A percentile compares a stretch with the other conserved stretches of the same genome.
Evolutionary conservation across 2,888 invertebrate species (phyloP).

Genomic region (Luperina testacea): DNA sequence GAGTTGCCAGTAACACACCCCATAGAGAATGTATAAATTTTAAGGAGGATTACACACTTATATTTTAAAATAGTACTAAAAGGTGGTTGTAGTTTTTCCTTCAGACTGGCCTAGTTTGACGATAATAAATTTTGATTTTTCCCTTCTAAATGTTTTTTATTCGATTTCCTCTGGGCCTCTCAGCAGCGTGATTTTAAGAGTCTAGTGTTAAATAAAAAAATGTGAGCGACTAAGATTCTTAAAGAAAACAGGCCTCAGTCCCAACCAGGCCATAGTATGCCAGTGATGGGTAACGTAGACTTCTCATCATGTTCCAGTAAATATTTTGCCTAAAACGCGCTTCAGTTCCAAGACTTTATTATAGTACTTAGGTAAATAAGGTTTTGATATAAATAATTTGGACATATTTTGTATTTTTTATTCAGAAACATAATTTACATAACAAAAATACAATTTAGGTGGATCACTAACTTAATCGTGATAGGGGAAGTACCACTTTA

Average conservation of each 20-base stretch:
- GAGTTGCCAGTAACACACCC: slow-evolving; percentile 68
- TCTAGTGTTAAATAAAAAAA: not conserved
- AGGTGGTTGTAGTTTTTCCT: not conserved
- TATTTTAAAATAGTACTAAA: not conserved
- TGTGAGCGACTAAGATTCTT: not conserved
- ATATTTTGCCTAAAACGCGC: not conserved
- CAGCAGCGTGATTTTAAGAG: not conserved
- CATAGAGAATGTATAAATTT: slow-evolving; percentile 31
- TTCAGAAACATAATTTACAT: slow-evolving; percentile 50
- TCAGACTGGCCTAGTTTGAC: not conserved
- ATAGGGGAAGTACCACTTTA: slow-evolving; percentile 25
- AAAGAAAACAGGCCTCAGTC: not conserved
- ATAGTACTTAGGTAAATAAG: not conserved
- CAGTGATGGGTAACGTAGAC: not conserved
- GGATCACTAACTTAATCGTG: slow-evolving; percentile 42
- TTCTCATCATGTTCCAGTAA: not conserved
- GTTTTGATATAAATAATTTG: not conserved
- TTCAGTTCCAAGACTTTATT: not conserved
- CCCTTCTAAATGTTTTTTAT: not conserved
- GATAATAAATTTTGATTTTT: not conserved
- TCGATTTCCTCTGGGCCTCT: not conserved
- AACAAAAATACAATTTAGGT: slow-evolving; percentile 62
- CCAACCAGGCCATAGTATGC: not conserved
- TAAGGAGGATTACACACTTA: slow-evolving; percentile 15
- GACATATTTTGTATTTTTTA: slow-evolving; percentile 16